phyloP scores from a whole-genome alignment of 2,113 vertebrate genomes.

The Candoia aspera region DNA sequence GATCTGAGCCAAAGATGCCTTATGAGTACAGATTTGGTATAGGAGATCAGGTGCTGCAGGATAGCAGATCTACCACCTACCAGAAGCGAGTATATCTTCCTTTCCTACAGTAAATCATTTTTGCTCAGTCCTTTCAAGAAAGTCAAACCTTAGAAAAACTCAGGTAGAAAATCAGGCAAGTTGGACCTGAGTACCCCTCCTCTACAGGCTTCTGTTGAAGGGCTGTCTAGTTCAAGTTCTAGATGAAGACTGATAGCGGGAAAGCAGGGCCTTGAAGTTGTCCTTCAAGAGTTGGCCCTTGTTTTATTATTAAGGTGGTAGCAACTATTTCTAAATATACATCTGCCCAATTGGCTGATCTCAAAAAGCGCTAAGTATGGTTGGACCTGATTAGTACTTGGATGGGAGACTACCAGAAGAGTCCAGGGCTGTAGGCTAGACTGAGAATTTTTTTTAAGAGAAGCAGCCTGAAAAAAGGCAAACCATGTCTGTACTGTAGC shows the following conservation, averaged over 20 bases:
- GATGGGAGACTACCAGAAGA: not conserved
- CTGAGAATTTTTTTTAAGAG: not conserved
- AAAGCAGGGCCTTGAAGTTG: not conserved
- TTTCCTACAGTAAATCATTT: not conserved
- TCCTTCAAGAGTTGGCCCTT: not conserved
- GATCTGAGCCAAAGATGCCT: not conserved
- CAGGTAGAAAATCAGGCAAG: not conserved
- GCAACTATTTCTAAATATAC: not conserved
- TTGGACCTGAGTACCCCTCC: not conserved
- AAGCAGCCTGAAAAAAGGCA: not conserved
- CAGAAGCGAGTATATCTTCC: not conserved
- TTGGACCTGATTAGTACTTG: not conserved
- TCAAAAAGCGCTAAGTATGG: not conserved
- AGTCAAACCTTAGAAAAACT: not conserved
- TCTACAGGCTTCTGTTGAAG: not conserved
- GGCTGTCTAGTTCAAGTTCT: not conserved
- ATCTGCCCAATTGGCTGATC: not conserved
- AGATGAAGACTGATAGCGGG: not conserved
- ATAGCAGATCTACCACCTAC: not conserved
- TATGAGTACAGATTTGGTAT: not conserved
- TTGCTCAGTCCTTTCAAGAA: not conserved
- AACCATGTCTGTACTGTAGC: not conserved
- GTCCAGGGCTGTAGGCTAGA: not conserved
- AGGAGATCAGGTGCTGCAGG: not conserved
- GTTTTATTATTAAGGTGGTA: not conserved